A percentile compares a stretch with the other conserved stretches of the same genome.
These are phyloP conservation scores for Fregata magnificens DNA, from an alignment of 2,113 vertebrate species.

Conservation along the genomic window DNA sequence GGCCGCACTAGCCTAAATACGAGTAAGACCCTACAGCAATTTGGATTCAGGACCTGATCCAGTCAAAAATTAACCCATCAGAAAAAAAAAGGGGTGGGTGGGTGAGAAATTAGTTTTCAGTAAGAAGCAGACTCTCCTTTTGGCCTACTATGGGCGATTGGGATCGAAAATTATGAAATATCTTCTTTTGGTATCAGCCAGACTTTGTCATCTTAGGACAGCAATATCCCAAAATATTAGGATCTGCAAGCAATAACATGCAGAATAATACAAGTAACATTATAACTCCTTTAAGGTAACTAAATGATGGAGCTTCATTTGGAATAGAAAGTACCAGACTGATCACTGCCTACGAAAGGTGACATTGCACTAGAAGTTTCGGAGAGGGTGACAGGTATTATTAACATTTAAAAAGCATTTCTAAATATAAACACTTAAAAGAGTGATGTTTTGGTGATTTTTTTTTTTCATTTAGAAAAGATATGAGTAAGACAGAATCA, in stretches of 20 bases:
- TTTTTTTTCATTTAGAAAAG: background rate
- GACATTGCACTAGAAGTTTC: background rate
- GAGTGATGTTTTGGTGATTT: background rate
- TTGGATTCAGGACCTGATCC: background rate
- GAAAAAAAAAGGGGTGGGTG: fast-evolving
- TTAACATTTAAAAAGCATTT: background rate
- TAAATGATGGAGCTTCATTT: background rate
- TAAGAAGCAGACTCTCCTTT: background rate
- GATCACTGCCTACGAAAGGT: background rate
- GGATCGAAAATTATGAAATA: background rate
- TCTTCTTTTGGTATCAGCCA: background rate
- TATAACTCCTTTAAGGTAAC: background rate
- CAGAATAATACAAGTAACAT: background rate
- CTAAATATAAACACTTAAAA: background rate
- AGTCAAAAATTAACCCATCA: background rate
- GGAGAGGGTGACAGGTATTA: background rate
- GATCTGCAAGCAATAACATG: background rate
- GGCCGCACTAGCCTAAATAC: background rate
- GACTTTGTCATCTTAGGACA: background rate
- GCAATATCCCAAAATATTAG: background rate
- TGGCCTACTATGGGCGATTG: background rate
- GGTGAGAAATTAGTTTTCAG: background rate
- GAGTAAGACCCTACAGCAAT: background rate
- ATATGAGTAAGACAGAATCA: background rate
- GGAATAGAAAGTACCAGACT: background rate